Percentiles rank a stretch among this genome's conserved stretches.
These are phyloP conservation scores for Zootoca vivipara DNA, from an alignment of 2,113 vertebrate species.

Conservation along the genomic window DNA sequence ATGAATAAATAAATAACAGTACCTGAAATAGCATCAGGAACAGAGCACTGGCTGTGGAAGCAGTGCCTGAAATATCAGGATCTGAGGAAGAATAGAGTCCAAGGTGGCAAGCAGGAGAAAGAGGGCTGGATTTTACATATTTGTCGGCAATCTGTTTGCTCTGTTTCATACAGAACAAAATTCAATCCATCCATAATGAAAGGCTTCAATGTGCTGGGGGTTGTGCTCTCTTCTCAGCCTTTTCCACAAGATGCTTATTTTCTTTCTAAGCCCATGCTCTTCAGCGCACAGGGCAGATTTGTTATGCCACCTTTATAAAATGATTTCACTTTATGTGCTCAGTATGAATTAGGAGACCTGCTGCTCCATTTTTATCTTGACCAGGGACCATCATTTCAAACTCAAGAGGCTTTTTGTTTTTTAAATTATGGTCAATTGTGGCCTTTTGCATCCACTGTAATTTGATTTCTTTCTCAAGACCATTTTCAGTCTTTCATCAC, in stretches of 20 bases:
- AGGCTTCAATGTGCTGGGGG: neutral
- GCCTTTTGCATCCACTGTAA: neutral
- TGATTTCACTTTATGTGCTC: neutral
- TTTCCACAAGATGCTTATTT: neutral
- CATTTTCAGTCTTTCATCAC: conserved; percentile 8
- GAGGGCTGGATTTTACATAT: neutral
- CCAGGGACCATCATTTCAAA: neutral
- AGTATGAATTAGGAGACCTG: neutral
- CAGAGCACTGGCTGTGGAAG: neutral
- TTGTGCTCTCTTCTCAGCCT: neutral
- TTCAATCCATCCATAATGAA: neutral
- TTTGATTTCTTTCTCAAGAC: conserved; percentile 32
- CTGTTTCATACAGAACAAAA: neutral
- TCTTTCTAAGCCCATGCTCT: conserved; percentile 9
- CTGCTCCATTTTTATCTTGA: neutral
- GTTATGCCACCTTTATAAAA: neutral
- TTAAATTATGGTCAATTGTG: neutral
- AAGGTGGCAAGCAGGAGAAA: neutral
- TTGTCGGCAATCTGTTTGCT: neutral
- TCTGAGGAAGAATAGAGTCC: neutral
- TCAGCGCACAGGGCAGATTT: neutral
- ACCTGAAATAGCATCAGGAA: neutral
- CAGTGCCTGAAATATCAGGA: neutral
- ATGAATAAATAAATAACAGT: neutral
- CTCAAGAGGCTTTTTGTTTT: neutral